Base-by-base conservation (phyloP, 53 echinoderm and acorn worm species). In the Mesocentrotus franciscanus region DNA sequence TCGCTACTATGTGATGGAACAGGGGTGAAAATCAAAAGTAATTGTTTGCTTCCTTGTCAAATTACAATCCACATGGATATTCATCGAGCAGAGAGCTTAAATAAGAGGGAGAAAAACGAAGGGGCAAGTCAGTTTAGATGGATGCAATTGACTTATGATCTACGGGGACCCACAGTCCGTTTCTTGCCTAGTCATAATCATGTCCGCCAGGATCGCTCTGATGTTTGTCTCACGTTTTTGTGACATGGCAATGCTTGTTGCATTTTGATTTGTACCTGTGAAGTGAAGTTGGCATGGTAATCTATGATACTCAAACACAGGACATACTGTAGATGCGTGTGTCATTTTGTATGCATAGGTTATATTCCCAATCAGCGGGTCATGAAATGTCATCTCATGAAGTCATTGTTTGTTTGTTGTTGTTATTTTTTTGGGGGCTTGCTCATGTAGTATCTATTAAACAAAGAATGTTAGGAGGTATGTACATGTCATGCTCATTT, bases 41-140 rank as follows among this genome's bases (percentile, higher is more conserved):
- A 74, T 75, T 93, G 93, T 59, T 75, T 56, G 78, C 78, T 93
- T 93, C 93, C 76, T 78, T 93, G 42, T 93, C 93, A 49, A 92
- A 68, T 92, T 92, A 92, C 92, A 60, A 36, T 66, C 68, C 33
- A 61, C 68, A 70, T 92, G 71, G 90, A 90, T 62, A 26, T 92
- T 62, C 92, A 42, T 34, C 92, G 33, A 61, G 68, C 32, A 32
- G 20, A 56, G 16, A 15, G 92, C 33, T 14, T 24, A 71, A 71
- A 92, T 68, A 12, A 17, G 66, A 36, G 92, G 6, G 66, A 91
- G 91, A 62, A 1, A 35, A 62, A 60, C 33, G 39, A 18, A 12
- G 61, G 90, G 62, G 33, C 39, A 61, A 68, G 64, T 60, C 60
- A 42, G 93, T 75, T 76, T 76, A 57, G 92, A 93, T 93, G 78